Evolutionary conservation across 2,113 vertebrate genomes (phyloP).

Genomic region (Gobiocypris rarus): DNA sequence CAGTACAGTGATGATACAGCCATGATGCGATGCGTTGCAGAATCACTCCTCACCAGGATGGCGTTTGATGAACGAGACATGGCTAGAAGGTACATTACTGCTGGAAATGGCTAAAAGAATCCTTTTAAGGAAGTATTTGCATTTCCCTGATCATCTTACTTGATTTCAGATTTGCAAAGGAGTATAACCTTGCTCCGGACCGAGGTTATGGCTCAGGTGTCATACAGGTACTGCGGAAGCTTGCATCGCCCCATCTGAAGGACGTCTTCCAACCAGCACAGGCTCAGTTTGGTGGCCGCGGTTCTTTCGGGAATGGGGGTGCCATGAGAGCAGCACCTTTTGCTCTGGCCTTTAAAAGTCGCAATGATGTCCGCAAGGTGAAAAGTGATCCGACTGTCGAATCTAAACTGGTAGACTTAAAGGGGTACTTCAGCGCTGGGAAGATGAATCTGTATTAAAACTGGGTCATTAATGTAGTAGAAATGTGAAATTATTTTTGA

Average conservation of each 20-base stretch:
- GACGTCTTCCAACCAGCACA: slow-evolving; percentile 92
- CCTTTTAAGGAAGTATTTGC: neutral
- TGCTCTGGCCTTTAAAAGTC: slow-evolving; percentile 79
- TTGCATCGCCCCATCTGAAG: slow-evolving; percentile 84
- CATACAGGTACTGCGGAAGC: slow-evolving; percentile 91
- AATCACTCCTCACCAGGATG: slow-evolving; percentile 85
- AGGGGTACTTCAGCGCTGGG: too few relatives aligned
- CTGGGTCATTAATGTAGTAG: too few relatives aligned
- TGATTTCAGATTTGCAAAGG: slow-evolving; percentile 87
- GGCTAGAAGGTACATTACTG: slow-evolving; percentile 83
- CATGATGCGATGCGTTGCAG: slow-evolving; percentile 91
- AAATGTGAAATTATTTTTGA: too few relatives aligned
- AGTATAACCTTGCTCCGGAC: slow-evolving; percentile 87
- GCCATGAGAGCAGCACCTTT: slow-evolving; percentile 95
- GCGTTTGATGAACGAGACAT: slow-evolving; percentile 91
- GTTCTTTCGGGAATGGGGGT: slow-evolving; percentile 95
- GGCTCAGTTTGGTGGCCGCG: slow-evolving; percentile 92
- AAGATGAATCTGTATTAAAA: too few relatives aligned
- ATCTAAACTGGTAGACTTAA: neutral
- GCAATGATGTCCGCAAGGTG: slow-evolving; percentile 86
- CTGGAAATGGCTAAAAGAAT: neutral
- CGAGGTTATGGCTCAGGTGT: slow-evolving; percentile 93
- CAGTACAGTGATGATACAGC: slow-evolving; percentile 95
- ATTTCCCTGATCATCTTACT: neutral
- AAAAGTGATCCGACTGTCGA: neutral